Conservation (phyloP, 2,797 vertebrate genomes). For the Caiman crocodilus region DNA sequence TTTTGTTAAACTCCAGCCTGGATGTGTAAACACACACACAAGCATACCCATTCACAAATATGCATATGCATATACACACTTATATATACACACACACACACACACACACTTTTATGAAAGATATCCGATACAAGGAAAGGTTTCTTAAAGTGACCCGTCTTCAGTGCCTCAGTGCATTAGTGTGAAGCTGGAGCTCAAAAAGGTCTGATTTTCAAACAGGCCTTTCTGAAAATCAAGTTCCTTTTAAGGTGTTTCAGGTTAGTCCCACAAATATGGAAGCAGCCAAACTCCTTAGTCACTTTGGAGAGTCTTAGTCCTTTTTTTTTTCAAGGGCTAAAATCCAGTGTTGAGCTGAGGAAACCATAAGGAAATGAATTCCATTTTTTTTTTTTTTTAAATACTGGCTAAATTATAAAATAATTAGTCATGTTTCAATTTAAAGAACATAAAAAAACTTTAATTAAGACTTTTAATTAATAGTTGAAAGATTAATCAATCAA, state of each 20-base stretch:
- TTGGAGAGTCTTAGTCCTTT: neutral
- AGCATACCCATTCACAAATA: too few relatives aligned
- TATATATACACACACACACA: too few relatives aligned
- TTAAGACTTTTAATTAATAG: constrained; percentile 84
- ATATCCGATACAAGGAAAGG: neutral
- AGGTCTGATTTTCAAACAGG: neutral
- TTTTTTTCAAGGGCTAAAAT: neutral
- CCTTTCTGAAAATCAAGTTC: neutral
- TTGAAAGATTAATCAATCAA: constrained; percentile 86
- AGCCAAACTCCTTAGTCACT: neutral
- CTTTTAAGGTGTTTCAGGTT: neutral
- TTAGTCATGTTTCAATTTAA: constrained; percentile 81
- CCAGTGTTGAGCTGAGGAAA: constrained; percentile 2
- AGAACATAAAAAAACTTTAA: constrained; percentile 79
- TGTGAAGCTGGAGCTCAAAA: neutral
- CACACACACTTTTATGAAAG: rapidly evolving
- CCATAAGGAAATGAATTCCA: constrained; percentile 27
- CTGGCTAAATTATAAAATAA: constrained; percentile 80
- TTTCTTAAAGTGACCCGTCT: neutral
- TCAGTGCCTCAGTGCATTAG: neutral
- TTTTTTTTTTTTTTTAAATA: constrained; percentile 66
- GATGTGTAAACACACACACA: neutral
- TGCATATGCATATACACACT: too few relatives aligned
- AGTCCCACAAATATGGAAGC: neutral
- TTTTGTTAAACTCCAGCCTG: neutral